Evolutionary conservation across 2,797 vertebrate species (phyloP).

Genomic region (Steatocranus sp.): DNA sequence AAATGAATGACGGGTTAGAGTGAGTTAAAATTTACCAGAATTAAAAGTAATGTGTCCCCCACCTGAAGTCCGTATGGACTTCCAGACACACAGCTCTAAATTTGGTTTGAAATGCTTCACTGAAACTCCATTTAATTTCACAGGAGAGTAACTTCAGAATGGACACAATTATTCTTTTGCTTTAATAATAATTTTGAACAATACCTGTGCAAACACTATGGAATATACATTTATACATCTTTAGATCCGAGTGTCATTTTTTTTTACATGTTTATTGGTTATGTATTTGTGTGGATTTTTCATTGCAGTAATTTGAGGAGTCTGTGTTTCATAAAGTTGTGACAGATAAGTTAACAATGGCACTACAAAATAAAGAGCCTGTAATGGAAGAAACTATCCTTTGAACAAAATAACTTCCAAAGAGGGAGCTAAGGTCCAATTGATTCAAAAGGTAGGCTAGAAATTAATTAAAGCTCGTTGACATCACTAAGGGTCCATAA

Average conservation of each 20-base stretch:
- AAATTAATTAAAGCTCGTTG: neutral
- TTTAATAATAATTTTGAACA: neutral
- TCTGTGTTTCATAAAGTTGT: neutral
- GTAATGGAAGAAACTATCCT: neutral
- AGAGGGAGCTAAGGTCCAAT: neutral
- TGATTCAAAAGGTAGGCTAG: neutral
- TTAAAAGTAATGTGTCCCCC: neutral
- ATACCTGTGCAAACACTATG: neutral
- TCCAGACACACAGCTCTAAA: neutral
- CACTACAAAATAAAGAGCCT: neutral
- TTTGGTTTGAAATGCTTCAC: neutral
- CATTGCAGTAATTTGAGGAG: neutral
- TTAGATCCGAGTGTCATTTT: neutral
- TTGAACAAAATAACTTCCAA: neutral
- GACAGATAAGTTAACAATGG: neutral
- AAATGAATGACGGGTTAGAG: neutral
- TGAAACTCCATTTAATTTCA: neutral
- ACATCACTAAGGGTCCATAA: slow-evolving; percentile 29
- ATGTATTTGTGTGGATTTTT: neutral
- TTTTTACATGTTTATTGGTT: neutral
- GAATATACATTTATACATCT: neutral
- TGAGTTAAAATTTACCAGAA: neutral
- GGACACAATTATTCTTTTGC: neutral
- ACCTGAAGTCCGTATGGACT: neutral
- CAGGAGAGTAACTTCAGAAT: neutral